These are phyloP conservation scores for Mycalesis mineus DNA, from an alignment of 2,888 invertebrate genomes.

Conservation along the genomic window DNA sequence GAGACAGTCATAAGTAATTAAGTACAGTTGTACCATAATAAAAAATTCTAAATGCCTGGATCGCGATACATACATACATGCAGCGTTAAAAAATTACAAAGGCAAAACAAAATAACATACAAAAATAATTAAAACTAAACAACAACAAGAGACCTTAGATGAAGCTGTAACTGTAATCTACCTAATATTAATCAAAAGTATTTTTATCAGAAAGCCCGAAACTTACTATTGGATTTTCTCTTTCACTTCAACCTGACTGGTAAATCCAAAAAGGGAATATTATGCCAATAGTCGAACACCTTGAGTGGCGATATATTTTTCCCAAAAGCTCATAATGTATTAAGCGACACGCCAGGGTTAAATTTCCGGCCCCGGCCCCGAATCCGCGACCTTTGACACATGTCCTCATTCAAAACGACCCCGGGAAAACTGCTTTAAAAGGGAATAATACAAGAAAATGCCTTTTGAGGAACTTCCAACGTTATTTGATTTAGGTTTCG, in stretches of 20 bases:
- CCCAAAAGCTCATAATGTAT: constrained; percentile 31
- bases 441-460: constrained; percentile 1
- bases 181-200: too few species aligned
- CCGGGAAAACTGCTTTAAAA: constrained; percentile 13
- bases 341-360: constrained; percentile 31
- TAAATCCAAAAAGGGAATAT: background rate
- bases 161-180: too few species aligned
- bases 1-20: too few species aligned
- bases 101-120: too few species aligned
- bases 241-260: background rate
- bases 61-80: too few species aligned
- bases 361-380: constrained; percentile 30
- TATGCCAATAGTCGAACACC: background rate
- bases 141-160: too few species aligned
- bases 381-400: constrained; percentile 24
- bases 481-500: background rate
- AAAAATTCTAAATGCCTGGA: too few species aligned
- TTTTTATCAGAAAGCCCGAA: too few species aligned
- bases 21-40: too few species aligned
- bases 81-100: too few species aligned
- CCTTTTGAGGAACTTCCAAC: background rate
- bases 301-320: constrained; percentile 24
- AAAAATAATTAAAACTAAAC: too few species aligned
- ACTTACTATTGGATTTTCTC: too few species aligned
- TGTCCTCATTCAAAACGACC: constrained; percentile 24